These are phyloP conservation scores for Lasaia peninsularis DNA, from an alignment of 1,140 invertebrate species.

Conservation along the genomic window DNA sequence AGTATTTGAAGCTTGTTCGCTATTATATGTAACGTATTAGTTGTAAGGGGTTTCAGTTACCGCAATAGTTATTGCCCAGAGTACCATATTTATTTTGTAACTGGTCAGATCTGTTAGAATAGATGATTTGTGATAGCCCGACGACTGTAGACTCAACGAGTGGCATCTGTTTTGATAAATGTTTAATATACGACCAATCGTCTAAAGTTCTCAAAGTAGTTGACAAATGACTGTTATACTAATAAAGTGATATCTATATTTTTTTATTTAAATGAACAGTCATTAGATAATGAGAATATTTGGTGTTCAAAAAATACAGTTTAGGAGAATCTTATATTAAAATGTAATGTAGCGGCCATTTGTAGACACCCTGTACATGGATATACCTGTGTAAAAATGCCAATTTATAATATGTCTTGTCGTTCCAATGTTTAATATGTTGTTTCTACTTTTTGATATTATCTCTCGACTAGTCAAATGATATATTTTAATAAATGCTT, in stretches of 20 bases:
- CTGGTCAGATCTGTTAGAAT: not conserved
- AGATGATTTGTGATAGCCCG: constrained; percentile 1
- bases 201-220: constrained; percentile 55
- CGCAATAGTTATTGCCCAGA: not conserved
- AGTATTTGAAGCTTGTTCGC: constrained; percentile 1
- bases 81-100: not conserved
- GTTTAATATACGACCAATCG: constrained; percentile 45
- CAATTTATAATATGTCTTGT: not conserved
- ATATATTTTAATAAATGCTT: not conserved
- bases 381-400: constrained; percentile 1
- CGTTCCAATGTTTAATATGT: constrained; percentile 4
- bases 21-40: constrained; percentile 5
- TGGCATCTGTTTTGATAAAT: constrained; percentile 17
- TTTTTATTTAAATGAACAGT: constrained; percentile 71
- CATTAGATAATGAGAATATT: constrained; percentile 62
- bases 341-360: constrained; percentile 43
- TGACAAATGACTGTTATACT: constrained; percentile 64
- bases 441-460: constrained; percentile 12
- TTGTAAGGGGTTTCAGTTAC: not conserved
- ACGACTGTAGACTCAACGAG: constrained; percentile 8
- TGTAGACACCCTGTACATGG: constrained; percentile 34
- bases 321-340: constrained; percentile 52
- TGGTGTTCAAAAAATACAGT: constrained; percentile 65
- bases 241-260: constrained; percentile 63
- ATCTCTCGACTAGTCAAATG: constrained; percentile 1